Conservation (phyloP, 2,113 vertebrate species). For the Rhagologus leucostigma region DNA sequence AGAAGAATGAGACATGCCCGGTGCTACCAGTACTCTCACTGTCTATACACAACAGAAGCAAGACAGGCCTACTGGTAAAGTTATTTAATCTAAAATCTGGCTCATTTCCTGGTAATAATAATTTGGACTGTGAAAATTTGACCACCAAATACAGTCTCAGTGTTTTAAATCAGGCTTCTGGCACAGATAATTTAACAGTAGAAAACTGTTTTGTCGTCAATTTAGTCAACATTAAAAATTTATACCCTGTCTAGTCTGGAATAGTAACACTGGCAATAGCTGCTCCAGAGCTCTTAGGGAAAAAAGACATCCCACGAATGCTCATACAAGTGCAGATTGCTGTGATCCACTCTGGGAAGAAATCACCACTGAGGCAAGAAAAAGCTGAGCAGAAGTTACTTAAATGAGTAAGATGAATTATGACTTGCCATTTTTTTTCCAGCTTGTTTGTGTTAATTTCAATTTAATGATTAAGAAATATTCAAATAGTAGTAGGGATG, state of each 20-base stretch:
- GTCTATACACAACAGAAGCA: neutral
- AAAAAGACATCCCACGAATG: neutral
- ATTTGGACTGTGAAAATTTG: neutral
- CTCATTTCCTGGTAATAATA: neutral
- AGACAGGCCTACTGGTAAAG: neutral
- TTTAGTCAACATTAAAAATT: neutral
- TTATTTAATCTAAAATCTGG: neutral
- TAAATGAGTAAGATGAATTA: neutral
- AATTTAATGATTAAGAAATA: neutral
- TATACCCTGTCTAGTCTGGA: neutral
- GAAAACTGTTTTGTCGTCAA: neutral
- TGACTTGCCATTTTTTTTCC: neutral
- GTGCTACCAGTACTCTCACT: neutral
- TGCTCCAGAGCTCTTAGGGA: neutral
- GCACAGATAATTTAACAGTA: neutral
- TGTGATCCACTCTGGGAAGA: neutral
- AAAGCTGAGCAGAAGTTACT: neutral
- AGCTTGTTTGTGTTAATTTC: neutral
- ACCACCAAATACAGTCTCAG: neutral
- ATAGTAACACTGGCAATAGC: neutral
- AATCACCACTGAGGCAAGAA: neutral
- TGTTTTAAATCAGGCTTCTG: neutral
- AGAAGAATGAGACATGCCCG: accelerated
- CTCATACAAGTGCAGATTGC: neutral
- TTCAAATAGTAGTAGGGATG: neutral